Percentiles rank a stretch among this genome's conserved stretches.
These are phyloP conservation scores for Nymphalis io DNA, from an alignment of 1,140 invertebrate species.

Conservation along the genomic window DNA sequence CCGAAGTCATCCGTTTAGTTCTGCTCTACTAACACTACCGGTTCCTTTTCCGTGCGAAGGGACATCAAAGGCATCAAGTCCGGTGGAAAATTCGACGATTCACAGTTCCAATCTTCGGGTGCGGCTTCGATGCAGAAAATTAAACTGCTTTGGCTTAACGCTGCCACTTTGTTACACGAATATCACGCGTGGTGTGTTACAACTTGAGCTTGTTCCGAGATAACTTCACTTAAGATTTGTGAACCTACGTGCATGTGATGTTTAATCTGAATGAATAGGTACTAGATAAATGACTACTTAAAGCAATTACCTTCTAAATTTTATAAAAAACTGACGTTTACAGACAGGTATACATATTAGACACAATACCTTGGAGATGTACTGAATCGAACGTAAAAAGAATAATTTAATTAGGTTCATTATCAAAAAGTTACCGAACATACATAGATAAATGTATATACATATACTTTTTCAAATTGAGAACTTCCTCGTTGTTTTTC, in stretches of 20 bases:
- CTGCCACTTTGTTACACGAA: slow-evolving; percentile 20
- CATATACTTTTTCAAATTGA: no score
- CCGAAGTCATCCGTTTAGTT: slow-evolving; percentile 37
- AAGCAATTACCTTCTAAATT: no score
- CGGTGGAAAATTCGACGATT: slow-evolving; percentile 52
- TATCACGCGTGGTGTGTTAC: slow-evolving; percentile 3
- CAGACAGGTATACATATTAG: no score
- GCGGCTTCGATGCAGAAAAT: slow-evolving; percentile 55
- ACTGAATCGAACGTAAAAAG: no score
- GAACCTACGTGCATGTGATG: not conserved
- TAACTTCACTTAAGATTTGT: not conserved
- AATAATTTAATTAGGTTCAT: no score
- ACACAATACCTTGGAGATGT: no score
- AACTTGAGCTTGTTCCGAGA: not conserved
- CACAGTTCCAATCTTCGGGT: slow-evolving; percentile 48
- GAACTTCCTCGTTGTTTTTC: no score
- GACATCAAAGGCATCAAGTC: slow-evolving; percentile 43
- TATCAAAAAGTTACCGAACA: no score
- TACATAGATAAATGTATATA: no score
- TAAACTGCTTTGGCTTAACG: slow-evolving; percentile 42
- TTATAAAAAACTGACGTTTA: no score
- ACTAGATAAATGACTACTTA: no score
- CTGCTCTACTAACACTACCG: slow-evolving; percentile 37
- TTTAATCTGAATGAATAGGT: no score
- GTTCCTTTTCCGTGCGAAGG: slow-evolving; percentile 36